phyloP scores from a whole-genome alignment of 2,888 invertebrate genomes.

The Heliconius ethilla region DNA sequence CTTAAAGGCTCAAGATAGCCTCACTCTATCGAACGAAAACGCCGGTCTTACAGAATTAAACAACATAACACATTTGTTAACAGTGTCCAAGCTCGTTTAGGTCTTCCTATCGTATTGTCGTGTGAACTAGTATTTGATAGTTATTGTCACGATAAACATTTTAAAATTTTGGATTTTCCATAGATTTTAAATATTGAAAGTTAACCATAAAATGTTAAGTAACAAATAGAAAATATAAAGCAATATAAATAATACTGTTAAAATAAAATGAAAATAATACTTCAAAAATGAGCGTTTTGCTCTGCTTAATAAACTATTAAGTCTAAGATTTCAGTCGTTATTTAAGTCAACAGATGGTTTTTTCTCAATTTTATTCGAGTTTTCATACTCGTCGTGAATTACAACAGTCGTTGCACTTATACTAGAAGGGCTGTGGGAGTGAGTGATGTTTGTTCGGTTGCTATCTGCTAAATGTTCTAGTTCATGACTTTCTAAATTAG shows the following conservation, averaged over 20 bases:
- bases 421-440: conserved; percentile 83
- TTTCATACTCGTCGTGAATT: conserved; percentile 81
- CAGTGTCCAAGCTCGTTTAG: conserved; percentile 69
- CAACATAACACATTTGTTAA: conserved; percentile 42
- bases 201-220: conserved; percentile 44
- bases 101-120: conserved; percentile 66
- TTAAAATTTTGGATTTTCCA: conserved; percentile 51
- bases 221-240: conserved; percentile 47
- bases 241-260: conserved; percentile 57
- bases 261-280: conserved; percentile 54
- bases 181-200: conserved; percentile 48
- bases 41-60: conserved; percentile 31
- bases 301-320: conserved; percentile 58
- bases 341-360: conserved; percentile 65
- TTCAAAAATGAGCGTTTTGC: conserved; percentile 53
- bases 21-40: conserved; percentile 6
- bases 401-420: conserved; percentile 86
- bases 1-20: conserved; percentile 5
- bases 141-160: conserved; percentile 76
- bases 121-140: conserved; percentile 70
- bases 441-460: conserved; percentile 77
- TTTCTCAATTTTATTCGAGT: conserved; percentile 60
- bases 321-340: conserved; percentile 74
- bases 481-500: conserved; percentile 82
- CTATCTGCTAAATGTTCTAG: conserved; percentile 80